Conservation (phyloP, 2,888 invertebrate species). For the Mylabris sibirica region DNA sequence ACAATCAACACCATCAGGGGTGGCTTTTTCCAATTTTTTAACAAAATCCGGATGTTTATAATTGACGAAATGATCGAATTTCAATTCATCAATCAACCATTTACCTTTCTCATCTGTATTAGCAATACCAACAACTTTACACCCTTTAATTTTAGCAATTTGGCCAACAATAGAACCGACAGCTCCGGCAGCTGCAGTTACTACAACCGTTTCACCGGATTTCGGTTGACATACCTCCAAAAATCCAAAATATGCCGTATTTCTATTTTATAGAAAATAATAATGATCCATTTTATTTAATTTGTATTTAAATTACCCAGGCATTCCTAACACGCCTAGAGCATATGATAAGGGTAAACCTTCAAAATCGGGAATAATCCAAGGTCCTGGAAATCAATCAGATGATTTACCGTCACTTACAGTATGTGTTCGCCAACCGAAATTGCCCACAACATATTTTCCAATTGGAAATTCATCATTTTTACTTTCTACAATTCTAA, state of each 20-base stretch:
- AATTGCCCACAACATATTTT: slow-evolving; percentile 66
- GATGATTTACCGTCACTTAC: slow-evolving; percentile 60
- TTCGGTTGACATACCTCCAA: slow-evolving; percentile 75
- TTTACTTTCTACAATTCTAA: slow-evolving; percentile 72
- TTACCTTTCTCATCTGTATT: slow-evolving; percentile 75
- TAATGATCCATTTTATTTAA: neutral
- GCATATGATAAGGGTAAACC: slow-evolving; percentile 67
- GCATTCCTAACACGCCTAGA: slow-evolving; percentile 74
- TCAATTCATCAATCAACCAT: slow-evolving; percentile 70
- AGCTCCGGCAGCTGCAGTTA: slow-evolving; percentile 80
- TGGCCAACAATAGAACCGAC: slow-evolving; percentile 82
- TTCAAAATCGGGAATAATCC: slow-evolving; percentile 64
- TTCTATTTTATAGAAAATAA: too few relatives aligned
- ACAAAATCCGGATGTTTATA: slow-evolving; percentile 71
- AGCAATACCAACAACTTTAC: slow-evolving; percentile 75
- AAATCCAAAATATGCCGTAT: slow-evolving; percentile 72
- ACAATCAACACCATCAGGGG: slow-evolving; percentile 77
- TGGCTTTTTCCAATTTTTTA: slow-evolving; percentile 66
- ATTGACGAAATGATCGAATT: slow-evolving; percentile 75
- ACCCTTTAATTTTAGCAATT: slow-evolving; percentile 77
- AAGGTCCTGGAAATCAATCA: slow-evolving; percentile 44
- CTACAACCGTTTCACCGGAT: slow-evolving; percentile 75
- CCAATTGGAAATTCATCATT: slow-evolving; percentile 71
- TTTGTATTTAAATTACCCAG: slow-evolving; percentile 64
- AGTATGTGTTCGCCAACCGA: slow-evolving; percentile 74